phyloP scores from a whole-genome alignment of 2,888 invertebrate genomes.

The Aelia acuminata region DNA sequence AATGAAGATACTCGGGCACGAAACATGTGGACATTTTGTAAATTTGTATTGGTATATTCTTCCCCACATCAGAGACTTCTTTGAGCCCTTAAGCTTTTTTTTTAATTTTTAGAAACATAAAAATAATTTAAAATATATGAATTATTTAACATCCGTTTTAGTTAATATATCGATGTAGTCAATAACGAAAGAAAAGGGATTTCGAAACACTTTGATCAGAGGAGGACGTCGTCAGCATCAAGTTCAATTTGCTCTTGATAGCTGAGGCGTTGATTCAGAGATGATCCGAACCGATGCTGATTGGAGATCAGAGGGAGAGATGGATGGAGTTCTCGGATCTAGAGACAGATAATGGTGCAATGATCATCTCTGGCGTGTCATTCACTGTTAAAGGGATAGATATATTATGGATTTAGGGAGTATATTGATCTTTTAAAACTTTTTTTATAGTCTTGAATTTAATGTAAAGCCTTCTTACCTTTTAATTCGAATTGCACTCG shows the following conservation, averaged over 20 bases:
- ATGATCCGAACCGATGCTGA: not conserved
- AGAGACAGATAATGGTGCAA: not conserved
- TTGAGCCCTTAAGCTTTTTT: too few relatives aligned
- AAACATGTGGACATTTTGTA: too few relatives aligned
- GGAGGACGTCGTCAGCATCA: not conserved
- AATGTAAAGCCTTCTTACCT: too few relatives aligned
- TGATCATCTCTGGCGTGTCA: not conserved
- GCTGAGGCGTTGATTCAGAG: constrained; percentile 2
- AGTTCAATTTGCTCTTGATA: not conserved
- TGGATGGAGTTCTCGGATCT: not conserved
- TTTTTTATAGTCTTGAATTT: too few relatives aligned
- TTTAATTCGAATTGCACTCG: too few relatives aligned
- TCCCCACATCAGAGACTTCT: too few relatives aligned
- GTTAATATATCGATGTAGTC: not conserved
- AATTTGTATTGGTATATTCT: too few relatives aligned
- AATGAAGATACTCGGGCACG: too few relatives aligned
- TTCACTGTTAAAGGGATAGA: not conserved
- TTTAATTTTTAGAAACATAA: too few relatives aligned
- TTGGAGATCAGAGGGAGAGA: not conserved
- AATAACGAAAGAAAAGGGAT: not conserved
- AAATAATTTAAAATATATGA: too few relatives aligned
- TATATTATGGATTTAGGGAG: not conserved
- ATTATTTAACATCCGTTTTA: too few relatives aligned
- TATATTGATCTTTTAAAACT: too few relatives aligned
- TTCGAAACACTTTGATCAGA: not conserved